Base-by-base conservation (phyloP, 30 jellyfish, hydroid and myxozoan species). In the Cassiopea xamachana region DNA sequence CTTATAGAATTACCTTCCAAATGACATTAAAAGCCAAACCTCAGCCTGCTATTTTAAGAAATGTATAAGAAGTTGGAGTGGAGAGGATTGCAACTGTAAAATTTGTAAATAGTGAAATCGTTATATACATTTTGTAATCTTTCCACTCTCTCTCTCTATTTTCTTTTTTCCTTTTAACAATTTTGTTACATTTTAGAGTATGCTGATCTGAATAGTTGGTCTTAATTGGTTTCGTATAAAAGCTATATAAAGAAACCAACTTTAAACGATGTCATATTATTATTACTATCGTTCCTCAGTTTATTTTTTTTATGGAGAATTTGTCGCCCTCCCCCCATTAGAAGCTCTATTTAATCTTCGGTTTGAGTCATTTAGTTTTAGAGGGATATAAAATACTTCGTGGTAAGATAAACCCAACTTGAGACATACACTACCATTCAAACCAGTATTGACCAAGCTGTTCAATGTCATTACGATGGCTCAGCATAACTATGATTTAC, bases 1-100 rank as follows among this genome's bases (percentile, higher is more conserved):
- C 12, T 75, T 75, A 44, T 75, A 67, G 84, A 75, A 75, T 18
- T 9, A 46, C 62, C 84, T 75, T 75, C 84, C 62, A 44, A 75
- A 75, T 75, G 84, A n/a, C 69, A 44, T 48, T 27, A 75, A 44
- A 75, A 75, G 59, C 61, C 2, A 6, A 27, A 75, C 84, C 69
- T 75, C 84, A 2, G 2, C 45, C 84, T 44, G 84, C 61, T 75
- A 64, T 48, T 75, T 75, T 18, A 75, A 75, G 68, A 44, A 46
- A 75, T 9, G 84, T 9, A 48, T 75, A 43, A 44, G 13, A 75
- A 75, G 78, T 17, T 75, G 84, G 68, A 75, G 1, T 75, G 67
- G 68, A 48, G 84, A 75, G 84, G 61, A 4, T 9, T 19, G 68
- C 67, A 46, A 48, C 50, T 75, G 84, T 9, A 12, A 55, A 75